These are phyloP conservation scores for Andrena chrysosceles DNA, from an alignment of 2,888 invertebrate species.

Conservation along the genomic window DNA sequence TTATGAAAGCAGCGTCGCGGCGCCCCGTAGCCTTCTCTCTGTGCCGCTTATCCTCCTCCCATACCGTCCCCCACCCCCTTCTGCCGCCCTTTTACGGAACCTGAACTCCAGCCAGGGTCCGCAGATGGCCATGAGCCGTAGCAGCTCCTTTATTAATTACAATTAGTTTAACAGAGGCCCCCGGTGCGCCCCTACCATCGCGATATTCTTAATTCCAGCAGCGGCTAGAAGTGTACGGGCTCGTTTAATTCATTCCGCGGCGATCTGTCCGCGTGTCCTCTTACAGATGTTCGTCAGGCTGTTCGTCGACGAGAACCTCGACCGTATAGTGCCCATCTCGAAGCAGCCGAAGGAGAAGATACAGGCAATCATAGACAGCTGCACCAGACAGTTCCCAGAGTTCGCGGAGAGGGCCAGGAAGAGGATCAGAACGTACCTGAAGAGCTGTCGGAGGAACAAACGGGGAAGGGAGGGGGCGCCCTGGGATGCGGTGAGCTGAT, in stretches of 20 bases:
- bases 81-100: constrained; percentile 26
- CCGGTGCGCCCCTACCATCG: constrained; percentile 72
- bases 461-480: constrained; percentile 93
- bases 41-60: constrained; percentile 5
- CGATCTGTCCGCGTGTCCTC: constrained; percentile 53
- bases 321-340: constrained; percentile 98
- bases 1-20: constrained; percentile 56
- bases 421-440: constrained; percentile 97
- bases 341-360: constrained; percentile 99
- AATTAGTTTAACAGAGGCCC: constrained; percentile 82
- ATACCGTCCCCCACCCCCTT: too few species aligned
- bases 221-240: constrained; percentile 60
- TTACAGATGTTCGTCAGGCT: constrained; percentile 97
- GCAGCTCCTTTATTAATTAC: constrained; percentile 82
- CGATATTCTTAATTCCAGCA: constrained; percentile 78
- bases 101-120: constrained; percentile 50
- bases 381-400: constrained; percentile 98
- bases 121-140: constrained; percentile 55
- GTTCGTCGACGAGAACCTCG: constrained; percentile 98
- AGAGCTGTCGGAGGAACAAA: constrained; percentile 97
- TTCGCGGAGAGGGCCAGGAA: constrained; percentile 98
- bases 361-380: constrained; percentile 98
- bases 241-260: constrained; percentile 65
- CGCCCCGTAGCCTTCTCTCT: constrained; percentile 19
- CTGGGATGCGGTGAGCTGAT: constrained; percentile 94